Percentiles rank a stretch among this genome's conserved stretches.
These are phyloP conservation scores for Gerris lacustris DNA, from an alignment of 2,888 invertebrate genomes.

Conservation along the genomic window DNA sequence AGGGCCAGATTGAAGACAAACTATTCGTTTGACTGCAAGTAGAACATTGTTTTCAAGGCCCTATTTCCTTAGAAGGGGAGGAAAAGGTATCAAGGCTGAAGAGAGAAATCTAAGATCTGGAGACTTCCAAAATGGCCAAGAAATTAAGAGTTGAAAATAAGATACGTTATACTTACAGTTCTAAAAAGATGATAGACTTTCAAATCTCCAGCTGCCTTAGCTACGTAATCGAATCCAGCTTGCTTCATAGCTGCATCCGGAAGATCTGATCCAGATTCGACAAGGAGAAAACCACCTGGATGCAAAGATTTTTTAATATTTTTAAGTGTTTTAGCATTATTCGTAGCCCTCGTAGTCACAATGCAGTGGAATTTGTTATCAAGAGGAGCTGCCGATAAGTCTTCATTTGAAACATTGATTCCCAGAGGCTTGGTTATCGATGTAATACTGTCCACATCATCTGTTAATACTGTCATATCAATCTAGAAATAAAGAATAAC, in stretches of 20 bases:
- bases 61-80: too few species aligned
- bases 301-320: conserved; percentile 51
- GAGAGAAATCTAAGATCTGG: too few species aligned
- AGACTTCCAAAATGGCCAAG: too few species aligned
- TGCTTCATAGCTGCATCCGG: conserved; percentile 30
- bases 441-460: conserved; percentile 44
- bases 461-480: conserved; percentile 47
- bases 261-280: conserved; percentile 51
- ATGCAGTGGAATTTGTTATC: conserved; percentile 56
- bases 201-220: conserved; percentile 50
- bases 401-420: conserved; percentile 52
- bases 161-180: conserved; percentile 35
- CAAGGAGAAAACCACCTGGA: conserved; percentile 55
- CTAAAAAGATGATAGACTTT: conserved; percentile 57
- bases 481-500: conserved; percentile 33
- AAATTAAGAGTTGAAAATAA: too few species aligned
- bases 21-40: too few species aligned
- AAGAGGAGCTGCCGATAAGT: conserved; percentile 46
- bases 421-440: conserved; percentile 47
- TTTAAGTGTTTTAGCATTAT: conserved; percentile 43
- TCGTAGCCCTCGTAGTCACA: conserved; percentile 52
- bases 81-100: too few species aligned
- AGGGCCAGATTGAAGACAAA: too few species aligned
- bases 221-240: conserved; percentile 44
- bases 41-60: too few species aligned